Evolutionary conservation across 2,888 invertebrate species (phyloP).

Genomic region (Odontocerum albicorne): DNA sequence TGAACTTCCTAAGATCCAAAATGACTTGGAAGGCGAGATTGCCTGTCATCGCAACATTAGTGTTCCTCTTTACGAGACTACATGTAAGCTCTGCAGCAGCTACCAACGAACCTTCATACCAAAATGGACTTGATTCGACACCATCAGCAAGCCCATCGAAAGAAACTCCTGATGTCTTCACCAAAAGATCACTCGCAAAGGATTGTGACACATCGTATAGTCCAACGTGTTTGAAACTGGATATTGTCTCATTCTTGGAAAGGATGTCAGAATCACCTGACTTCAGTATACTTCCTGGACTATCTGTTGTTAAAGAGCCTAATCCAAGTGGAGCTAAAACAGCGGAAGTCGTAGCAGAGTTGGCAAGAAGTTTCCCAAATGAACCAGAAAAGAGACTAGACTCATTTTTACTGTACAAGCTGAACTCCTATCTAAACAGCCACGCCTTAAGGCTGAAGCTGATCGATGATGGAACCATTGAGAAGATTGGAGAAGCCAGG

Average conservation of each 20-base stretch:
- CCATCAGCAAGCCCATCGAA: conserved; percentile 6
- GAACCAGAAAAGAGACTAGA: conserved; percentile 77
- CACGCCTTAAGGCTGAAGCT: conserved; percentile 74
- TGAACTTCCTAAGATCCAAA: too few species aligned
- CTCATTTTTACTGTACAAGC: conserved; percentile 70
- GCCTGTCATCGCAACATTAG: conserved; percentile 1
- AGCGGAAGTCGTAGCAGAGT: conserved; percentile 69
- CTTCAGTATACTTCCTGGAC: conserved; percentile 70
- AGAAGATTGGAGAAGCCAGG: conserved; percentile 52
- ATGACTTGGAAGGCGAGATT: conserved; percentile 12
- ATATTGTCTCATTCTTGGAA: conserved; percentile 75
- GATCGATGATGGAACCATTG: conserved; percentile 63
- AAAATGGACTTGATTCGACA: conserved; percentile 30
- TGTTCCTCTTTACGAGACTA: neutral
- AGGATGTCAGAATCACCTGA: conserved; percentile 70
- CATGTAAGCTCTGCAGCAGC: conserved; percentile 13
- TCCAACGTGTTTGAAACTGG: conserved; percentile 76
- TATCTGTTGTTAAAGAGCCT: conserved; percentile 70
- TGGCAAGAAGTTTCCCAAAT: conserved; percentile 74
- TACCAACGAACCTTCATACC: conserved; percentile 27
- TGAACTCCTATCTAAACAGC: conserved; percentile 71
- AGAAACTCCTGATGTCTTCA: conserved; percentile 29
- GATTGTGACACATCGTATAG: conserved; percentile 65
- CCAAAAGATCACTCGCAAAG: conserved; percentile 44
- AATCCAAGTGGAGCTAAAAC: conserved; percentile 60